Evolutionary conservation across 2,113 vertebrate genomes (phyloP), one percentile per base, ranked within the genome.

Genomic region (Rousettus leschenaultii): DNA sequence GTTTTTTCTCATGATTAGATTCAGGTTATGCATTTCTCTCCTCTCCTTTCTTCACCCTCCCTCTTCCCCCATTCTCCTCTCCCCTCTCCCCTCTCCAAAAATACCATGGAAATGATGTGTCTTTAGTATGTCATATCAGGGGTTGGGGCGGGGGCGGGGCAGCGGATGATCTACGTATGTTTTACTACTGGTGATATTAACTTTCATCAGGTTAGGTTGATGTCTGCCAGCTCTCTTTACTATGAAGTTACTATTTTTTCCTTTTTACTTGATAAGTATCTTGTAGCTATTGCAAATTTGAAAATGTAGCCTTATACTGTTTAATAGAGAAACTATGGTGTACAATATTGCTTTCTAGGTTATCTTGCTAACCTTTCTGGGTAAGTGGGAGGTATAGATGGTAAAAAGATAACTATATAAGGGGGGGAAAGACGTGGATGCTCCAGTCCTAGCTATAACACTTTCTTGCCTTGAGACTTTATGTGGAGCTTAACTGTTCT

Each of bases 31-130:
- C 74, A 33, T 53, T 78, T 22, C 0, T 15, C 45, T 7, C 15
- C 3, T 28, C 0, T 40, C 6, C 8, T 0, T 6, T 40, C 15
- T 5, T 0, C 2, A 8, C 0, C 26, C 18, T 63, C 21, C 55
- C 55, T 51, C 55, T 57, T 57, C 55, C 7, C 21, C 15, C 51
- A 51, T 51, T 8, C 57, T 16, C 15, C 51, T 51, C 15, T 51
- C 24, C 57, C 57, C 24, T 33, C 30, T 57, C 26, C n/a, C 43
- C 13, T 61, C 43, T 33, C 33, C 26, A 70, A 71, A n/a, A 93
- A 40, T 51, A 71, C 57, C 35, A 24, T 33, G 55, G 57, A 74
- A 66, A 65, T 45, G 21, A 61, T 73, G 28, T 16, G 3, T 15
- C 38, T 19, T 75, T 38, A 57, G 6, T 38, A 24, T 3, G 2